Evolutionary conservation across 2,113 vertebrate genomes (phyloP).

Genomic region (Coreoperca whiteheadi): DNA sequence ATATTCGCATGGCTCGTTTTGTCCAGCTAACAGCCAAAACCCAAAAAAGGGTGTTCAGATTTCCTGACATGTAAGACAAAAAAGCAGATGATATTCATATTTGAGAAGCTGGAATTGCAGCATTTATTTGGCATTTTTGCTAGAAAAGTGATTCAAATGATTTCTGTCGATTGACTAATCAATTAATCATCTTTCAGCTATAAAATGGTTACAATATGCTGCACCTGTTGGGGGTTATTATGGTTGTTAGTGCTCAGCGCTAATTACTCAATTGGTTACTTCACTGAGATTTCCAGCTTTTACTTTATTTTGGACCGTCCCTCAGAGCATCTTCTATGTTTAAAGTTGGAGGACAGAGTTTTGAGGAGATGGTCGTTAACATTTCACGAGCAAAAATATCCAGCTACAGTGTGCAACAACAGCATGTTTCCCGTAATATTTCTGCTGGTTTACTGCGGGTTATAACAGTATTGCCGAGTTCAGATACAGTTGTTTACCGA

Average conservation of each 20-base stretch:
- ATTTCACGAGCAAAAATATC: neutral
- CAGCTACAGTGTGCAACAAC: neutral
- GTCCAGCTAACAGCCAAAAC: neutral
- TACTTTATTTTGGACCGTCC: neutral
- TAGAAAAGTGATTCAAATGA: neutral
- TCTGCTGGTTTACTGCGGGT: neutral
- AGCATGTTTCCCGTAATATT: neutral
- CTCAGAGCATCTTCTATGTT: neutral
- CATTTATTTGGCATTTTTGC: neutral
- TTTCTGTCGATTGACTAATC: too few relatives aligned
- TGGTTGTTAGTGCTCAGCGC: neutral
- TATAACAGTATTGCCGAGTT: neutral
- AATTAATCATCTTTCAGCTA: neutral
- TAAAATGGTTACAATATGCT: neutral
- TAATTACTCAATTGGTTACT: neutral
- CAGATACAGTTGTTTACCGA: conserved; percentile 1
- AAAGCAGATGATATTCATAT: neutral
- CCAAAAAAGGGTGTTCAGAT: neutral
- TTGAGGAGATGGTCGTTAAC: neutral
- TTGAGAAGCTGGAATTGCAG: neutral
- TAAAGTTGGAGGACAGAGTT: neutral
- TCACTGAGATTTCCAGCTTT: neutral
- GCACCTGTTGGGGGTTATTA: neutral
- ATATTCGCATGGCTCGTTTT: too few relatives aligned
- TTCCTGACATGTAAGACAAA: too few relatives aligned